Percentiles rank a stretch among this genome's conserved stretches.
These are phyloP conservation scores for Malurus cyaneus DNA, from an alignment of 2,113 vertebrate genomes.

Conservation along the genomic window DNA sequence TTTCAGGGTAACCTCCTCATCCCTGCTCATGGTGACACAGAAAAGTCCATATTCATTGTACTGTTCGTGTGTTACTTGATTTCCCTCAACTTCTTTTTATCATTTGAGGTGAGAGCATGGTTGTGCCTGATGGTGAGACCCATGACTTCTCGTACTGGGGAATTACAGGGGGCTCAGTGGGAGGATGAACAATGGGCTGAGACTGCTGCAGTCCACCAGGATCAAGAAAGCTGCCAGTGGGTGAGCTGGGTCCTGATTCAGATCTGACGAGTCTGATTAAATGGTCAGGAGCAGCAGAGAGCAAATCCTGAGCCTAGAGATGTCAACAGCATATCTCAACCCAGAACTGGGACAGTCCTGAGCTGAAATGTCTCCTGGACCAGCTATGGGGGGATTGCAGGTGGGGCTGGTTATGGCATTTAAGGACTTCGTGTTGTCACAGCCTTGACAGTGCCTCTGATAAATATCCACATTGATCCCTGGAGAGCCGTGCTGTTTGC, in stretches of 20 bases:
- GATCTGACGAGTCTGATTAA: rapidly evolving
- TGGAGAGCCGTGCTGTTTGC: background rate
- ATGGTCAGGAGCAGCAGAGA: background rate
- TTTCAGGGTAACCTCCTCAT: background rate
- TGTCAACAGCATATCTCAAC: rapidly evolving
- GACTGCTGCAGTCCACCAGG: background rate
- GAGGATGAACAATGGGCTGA: background rate
- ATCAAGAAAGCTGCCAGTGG: rapidly evolving
- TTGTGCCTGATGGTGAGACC: background rate
- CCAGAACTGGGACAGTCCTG: background rate
- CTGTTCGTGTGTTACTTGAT: background rate
- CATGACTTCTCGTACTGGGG: rapidly evolving
- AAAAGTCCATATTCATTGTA: background rate
- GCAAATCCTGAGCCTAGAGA: background rate
- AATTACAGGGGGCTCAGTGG: background rate
- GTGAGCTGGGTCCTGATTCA: rapidly evolving
- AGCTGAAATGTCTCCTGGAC: background rate
- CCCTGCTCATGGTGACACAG: rapidly evolving
- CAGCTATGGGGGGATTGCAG: rapidly evolving
- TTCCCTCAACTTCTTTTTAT: background rate
- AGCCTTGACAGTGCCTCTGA: background rate
- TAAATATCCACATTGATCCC: background rate
- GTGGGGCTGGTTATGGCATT: background rate
- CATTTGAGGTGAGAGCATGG: rapidly evolving
- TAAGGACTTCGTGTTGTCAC: rapidly evolving